Evolutionary conservation across 2,888 invertebrate species (phyloP), one percentile per base, ranked within the genome.

Genomic region (Alitta virens): DNA sequence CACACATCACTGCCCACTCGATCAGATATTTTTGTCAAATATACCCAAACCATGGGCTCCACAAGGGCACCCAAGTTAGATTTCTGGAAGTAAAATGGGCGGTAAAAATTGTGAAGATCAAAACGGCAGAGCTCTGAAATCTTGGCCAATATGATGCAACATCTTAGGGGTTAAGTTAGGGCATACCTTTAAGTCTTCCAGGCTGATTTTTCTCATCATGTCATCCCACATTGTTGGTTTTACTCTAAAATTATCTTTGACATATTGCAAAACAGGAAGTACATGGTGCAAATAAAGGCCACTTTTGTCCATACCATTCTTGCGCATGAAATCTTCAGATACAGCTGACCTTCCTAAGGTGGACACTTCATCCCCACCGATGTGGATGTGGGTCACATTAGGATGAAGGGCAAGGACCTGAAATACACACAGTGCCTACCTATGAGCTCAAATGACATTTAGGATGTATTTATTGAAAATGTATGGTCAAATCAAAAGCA

Each of bases 21-120:
- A 64, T 43, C 68, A 51, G 52, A 75, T 72, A 21, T 56, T 62
- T 38, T 14, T 21, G 50, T 46, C 5, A 77, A 62, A 63, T 91
- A 91, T 1, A 90, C 89, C 91, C 91, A 91, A 26, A 91, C 87
- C 89, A 90, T 90, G 0, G 90, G 89, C 73, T 90, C 89, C 0
- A 90, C 89, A 38, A 88, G 46, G 7, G 23, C 2, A 3, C 27
- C 25, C 5, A 56, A 7, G 3, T 33, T 27, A 18, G 54, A 54
- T 27, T 12, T 54, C 54, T 54, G 54, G 7, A 54, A 12, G 27
- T 9, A 54, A 38, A 54, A 12, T 33, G 18, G 27, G 7, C n/a
- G n/a, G n/a, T n/a, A n/a, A n/a, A n/a, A n/a, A n/a, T n/a, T n/a
- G n/a, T n/a, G n/a, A n/a, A n/a, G n/a, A n/a, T n/a, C n/a, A n/a